These are phyloP conservation scores for Sphecodes monilicornis DNA, from an alignment of 2,888 invertebrate genomes.

Conservation along the genomic window DNA sequence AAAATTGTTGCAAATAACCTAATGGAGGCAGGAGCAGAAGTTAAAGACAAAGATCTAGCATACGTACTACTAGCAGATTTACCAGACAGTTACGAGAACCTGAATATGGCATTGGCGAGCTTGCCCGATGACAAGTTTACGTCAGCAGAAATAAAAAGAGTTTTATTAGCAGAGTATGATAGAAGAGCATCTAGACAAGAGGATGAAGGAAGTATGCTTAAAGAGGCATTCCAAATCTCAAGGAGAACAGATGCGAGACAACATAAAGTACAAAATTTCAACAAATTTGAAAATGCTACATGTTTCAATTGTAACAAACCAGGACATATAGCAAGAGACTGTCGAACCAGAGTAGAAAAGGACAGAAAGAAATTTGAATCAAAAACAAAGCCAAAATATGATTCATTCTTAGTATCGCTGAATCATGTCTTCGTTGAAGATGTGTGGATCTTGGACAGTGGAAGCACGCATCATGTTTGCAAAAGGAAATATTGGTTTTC, in stretches of 20 bases:
- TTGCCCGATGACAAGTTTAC: background rate
- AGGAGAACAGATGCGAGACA: too few species aligned
- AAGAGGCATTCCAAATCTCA: background rate
- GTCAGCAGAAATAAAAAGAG: background rate
- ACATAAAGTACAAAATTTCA: too few species aligned
- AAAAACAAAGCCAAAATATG: background rate
- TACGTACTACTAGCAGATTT: background rate
- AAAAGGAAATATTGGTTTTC: constrained; percentile 28
- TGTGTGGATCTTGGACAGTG: constrained; percentile 25
- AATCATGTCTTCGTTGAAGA: constrained; percentile 18
- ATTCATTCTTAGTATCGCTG: background rate
- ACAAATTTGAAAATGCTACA: too few species aligned
- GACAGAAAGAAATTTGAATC: background rate
- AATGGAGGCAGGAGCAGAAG: constrained; percentile 1
- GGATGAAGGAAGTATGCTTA: background rate
- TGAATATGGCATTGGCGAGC: background rate
- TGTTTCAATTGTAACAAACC: too few species aligned
- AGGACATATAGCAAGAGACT: too few species aligned
- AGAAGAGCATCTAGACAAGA: background rate
- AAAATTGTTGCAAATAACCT: background rate
- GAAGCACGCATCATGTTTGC: constrained; percentile 25
- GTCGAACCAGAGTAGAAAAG: too few species aligned
- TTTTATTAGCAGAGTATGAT: background rate
- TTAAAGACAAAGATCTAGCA: constrained; percentile 2
- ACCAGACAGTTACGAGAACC: background rate